Evolutionary conservation across 2,888 invertebrate species (phyloP).

Genomic region (Nemotelus nigrinus): DNA sequence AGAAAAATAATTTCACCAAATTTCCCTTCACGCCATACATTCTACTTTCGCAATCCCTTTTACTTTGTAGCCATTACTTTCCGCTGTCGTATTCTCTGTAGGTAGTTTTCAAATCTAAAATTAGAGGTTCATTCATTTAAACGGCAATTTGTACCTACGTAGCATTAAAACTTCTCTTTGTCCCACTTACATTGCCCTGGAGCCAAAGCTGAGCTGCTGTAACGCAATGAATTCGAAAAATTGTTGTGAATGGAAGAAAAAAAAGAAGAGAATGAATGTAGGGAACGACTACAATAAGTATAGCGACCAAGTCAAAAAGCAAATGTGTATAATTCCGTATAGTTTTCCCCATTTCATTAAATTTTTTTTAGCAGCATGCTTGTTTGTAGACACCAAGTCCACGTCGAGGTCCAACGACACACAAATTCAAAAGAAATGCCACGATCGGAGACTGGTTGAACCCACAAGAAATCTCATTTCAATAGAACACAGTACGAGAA

Average conservation of each 20-base stretch:
- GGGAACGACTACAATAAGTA: too few species aligned
- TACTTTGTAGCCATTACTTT: too few species aligned
- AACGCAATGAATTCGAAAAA: constrained; percentile 25
- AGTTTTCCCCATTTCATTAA: constrained; percentile 10
- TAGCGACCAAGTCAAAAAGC: constrained; percentile 1
- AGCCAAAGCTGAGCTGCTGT: background rate
- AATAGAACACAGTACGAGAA: background rate
- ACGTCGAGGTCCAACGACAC: too few species aligned
- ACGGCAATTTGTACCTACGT: background rate
- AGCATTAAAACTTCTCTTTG: background rate
- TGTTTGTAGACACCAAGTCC: background rate
- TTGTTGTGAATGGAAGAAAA: constrained; percentile 23
- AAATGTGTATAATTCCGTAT: background rate
- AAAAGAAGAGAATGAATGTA: too few species aligned
- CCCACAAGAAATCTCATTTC: background rate
- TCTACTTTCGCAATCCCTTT: too few species aligned
- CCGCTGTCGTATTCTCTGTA: background rate
- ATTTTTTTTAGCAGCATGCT: background rate
- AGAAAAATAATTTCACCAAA: too few species aligned
- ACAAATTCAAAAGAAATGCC: too few species aligned
- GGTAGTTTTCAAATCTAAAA: constrained; percentile 3
- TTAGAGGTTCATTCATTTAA: constrained; percentile 13
- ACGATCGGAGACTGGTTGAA: background rate
- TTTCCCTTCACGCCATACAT: too few species aligned
- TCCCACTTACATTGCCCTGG: constrained; percentile 2